Percentiles rank a stretch among this genome's conserved stretches.
Conservation (phyloP, 2,113 vertebrate genomes). For the Nerophis lumbriciformis region DNA sequence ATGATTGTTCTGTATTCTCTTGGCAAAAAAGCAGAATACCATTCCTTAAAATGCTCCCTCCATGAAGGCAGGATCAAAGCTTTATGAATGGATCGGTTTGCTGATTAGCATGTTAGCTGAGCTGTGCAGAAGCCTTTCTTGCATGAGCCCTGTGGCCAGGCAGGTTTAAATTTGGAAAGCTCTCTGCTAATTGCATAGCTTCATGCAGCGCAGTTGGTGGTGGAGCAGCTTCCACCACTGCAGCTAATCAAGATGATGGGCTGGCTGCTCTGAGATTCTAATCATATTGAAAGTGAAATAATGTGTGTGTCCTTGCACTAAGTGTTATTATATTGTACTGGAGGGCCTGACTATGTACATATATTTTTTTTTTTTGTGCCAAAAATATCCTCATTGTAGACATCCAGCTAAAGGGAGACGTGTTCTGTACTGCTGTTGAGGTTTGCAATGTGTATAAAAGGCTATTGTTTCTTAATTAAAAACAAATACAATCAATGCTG, state of each 20-base stretch:
- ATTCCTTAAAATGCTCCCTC: slow-evolving; percentile 39
- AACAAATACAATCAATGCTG: neutral
- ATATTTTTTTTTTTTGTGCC: slow-evolving; percentile 38
- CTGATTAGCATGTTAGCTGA: slow-evolving; percentile 61
- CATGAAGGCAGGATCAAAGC: slow-evolving; percentile 56
- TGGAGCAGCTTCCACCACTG: slow-evolving; percentile 28
- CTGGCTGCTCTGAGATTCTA: slow-evolving; percentile 29
- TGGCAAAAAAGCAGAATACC: slow-evolving; percentile 31
- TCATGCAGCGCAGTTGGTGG: slow-evolving; percentile 38
- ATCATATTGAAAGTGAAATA: slow-evolving; percentile 43
- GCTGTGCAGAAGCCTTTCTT: slow-evolving; percentile 39
- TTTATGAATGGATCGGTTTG: slow-evolving; percentile 55
- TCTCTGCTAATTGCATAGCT: slow-evolving; percentile 50
- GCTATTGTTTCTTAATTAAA: neutral
- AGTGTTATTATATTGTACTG: slow-evolving; percentile 20
- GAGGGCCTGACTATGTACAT: slow-evolving; percentile 33
- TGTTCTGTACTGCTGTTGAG: neutral
- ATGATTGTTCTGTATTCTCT: slow-evolving; percentile 15
- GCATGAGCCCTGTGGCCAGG: slow-evolving; percentile 36
- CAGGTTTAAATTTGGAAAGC: slow-evolving; percentile 60
- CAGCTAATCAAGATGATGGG: slow-evolving; percentile 51
- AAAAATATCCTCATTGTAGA: slow-evolving; percentile 49
- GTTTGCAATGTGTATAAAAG: slow-evolving; percentile 4
- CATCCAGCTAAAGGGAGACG: slow-evolving; percentile 29
- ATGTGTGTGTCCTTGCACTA: slow-evolving; percentile 11